phyloP scores from a whole-genome alignment of 1,140 invertebrate genomes.

The Manduca sexta region DNA sequence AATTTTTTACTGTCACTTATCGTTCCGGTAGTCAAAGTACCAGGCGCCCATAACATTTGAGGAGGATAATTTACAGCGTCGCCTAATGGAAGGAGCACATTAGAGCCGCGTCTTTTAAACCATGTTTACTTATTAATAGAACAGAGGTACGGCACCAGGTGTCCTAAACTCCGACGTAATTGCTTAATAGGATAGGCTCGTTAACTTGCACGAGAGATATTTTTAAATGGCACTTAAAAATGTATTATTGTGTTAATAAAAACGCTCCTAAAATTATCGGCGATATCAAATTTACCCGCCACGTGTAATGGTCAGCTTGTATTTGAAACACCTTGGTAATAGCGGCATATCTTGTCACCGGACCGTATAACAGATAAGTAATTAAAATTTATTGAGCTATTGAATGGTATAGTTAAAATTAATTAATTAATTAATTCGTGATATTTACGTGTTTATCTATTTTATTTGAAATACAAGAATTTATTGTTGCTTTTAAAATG shows the following conservation, averaged over 20 bases:
- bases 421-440: neutral
- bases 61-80: conserved; percentile 59
- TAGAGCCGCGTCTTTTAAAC: conserved; percentile 44
- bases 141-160: conserved; percentile 46
- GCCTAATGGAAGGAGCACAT: conserved; percentile 62
- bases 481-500: too few species aligned
- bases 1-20: conserved; percentile 16
- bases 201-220: conserved; percentile 27
- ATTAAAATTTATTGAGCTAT: neutral
- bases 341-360: too few species aligned
- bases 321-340: too few species aligned
- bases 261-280: neutral
- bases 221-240: conserved; percentile 17
- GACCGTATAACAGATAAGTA: neutral
- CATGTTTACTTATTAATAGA: conserved; percentile 63
- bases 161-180: conserved; percentile 31
- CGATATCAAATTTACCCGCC: too few species aligned
- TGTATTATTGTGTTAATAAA: conserved; percentile 7
- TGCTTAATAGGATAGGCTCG: conserved; percentile 43
- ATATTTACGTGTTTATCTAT: too few species aligned
- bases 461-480: too few species aligned
- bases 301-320: too few species aligned
- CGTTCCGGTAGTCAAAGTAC: conserved; percentile 31
- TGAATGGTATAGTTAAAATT: neutral
- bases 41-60: conserved; percentile 35